phyloP scores from a whole-genome alignment of 2,797 vertebrate species.

The Eulemur mongoz region DNA sequence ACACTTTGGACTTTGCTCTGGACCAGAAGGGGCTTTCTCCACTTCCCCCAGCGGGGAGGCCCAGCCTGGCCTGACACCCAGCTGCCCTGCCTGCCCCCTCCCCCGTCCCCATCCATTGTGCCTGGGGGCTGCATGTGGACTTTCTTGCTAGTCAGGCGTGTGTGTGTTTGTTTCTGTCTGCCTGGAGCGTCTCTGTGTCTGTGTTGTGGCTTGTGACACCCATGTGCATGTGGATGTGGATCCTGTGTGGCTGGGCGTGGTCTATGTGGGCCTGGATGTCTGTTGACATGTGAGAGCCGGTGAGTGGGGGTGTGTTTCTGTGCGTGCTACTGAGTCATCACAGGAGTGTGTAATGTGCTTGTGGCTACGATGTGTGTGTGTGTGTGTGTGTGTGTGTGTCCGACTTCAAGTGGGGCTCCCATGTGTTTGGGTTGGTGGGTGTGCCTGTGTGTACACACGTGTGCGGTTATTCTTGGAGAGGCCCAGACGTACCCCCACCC shows the following conservation, averaged over 20 bases:
- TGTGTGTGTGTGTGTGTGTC: background rate
- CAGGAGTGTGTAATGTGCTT: background rate
- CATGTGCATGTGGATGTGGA: background rate
- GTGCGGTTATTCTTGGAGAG: constrained; percentile 47
- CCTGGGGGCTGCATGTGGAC: background rate
- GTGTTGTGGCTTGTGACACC: background rate
- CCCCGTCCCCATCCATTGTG: background rate
- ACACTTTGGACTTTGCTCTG: constrained; percentile 34
- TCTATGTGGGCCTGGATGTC: background rate
- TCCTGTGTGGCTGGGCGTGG: background rate
- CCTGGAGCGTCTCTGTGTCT: background rate
- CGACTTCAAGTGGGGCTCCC: background rate
- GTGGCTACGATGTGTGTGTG: background rate
- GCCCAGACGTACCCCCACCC: background rate
- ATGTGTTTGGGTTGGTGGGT: background rate
- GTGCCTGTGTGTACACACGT: background rate
- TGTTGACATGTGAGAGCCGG: background rate
- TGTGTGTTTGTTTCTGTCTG: background rate
- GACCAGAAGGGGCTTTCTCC: background rate
- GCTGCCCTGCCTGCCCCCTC: background rate
- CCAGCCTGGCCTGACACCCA: background rate
- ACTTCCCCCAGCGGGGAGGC: background rate
- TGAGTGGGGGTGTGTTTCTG: background rate
- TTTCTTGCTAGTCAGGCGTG: background rate
- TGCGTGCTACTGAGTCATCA: background rate